phyloP scores from a whole-genome alignment of 2,888 invertebrate genomes.

The Ephialtes manifestator region DNA sequence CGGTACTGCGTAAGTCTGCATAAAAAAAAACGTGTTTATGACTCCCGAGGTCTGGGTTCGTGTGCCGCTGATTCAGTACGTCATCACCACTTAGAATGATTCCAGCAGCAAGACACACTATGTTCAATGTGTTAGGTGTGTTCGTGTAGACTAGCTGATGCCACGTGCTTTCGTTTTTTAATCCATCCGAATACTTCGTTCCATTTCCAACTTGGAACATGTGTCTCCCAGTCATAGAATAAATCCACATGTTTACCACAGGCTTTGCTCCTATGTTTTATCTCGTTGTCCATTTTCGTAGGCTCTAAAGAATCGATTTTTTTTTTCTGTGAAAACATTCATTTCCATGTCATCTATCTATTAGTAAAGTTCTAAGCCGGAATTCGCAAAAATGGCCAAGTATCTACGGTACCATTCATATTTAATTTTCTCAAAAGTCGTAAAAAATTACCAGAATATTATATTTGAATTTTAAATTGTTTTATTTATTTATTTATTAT shows the following conservation, averaged over 20 bases:
- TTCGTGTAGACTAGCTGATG: conserved; percentile 17
- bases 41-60: conserved; percentile 39
- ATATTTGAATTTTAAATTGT: no score
- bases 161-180: conserved; percentile 45
- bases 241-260: conserved; percentile 23
- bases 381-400: no score
- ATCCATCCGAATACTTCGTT: conserved; percentile 41
- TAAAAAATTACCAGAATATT: no score
- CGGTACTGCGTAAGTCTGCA: conserved; percentile 14
- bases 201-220: conserved; percentile 38
- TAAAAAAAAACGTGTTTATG: conserved; percentile 53
- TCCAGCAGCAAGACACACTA: conserved; percentile 49
- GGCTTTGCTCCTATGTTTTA: conserved; percentile 10
- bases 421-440: no score
- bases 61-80: conserved; percentile 41
- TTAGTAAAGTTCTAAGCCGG: no score
- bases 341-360: not conserved
- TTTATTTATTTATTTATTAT: no score
- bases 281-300: conserved; percentile 7
- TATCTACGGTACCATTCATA: no score
- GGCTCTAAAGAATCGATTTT: conserved; percentile 11
- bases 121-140: conserved; percentile 17
- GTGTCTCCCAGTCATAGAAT: conserved; percentile 32
- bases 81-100: conserved; percentile 57
- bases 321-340: no score